Conservation (phyloP, 2,113 vertebrate species). For the Porphyrio hochstetteri region DNA sequence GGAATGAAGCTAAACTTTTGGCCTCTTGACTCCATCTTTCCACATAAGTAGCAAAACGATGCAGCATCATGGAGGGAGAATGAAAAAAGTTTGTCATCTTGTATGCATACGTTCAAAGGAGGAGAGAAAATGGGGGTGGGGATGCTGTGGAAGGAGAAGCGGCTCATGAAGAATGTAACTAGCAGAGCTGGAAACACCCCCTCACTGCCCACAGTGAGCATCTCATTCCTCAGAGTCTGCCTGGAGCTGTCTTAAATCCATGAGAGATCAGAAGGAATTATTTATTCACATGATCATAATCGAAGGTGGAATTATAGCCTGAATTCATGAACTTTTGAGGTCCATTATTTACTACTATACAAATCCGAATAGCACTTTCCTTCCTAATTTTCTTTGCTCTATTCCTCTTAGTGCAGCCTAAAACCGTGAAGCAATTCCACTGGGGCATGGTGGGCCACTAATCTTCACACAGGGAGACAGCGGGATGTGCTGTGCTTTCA, state of each 20-base stretch:
- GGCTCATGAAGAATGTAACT: neutral
- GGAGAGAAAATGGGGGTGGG: neutral
- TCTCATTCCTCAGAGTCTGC: neutral
- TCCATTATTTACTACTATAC: neutral
- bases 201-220: constrained; percentile 11
- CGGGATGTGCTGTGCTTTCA: neutral
- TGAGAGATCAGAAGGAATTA: neutral
- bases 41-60: neutral
- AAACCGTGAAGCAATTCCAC: neutral
- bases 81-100: neutral
- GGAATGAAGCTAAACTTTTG: neutral
- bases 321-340: neutral
- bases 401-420: neutral
- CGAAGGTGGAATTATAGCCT: neutral
- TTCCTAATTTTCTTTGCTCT: neutral
- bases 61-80: neutral
- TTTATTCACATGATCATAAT: neutral
- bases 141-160: neutral
- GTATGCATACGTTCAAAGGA: neutral
- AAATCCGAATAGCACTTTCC: neutral
- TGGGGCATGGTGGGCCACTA: neutral
- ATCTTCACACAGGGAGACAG: neutral
- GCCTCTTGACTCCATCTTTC: neutral
- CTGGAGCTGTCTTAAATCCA: neutral
- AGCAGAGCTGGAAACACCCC: constrained; percentile 14